phyloP scores from a whole-genome alignment of 2,888 invertebrate species.

The Drosophila mettleri region DNA sequence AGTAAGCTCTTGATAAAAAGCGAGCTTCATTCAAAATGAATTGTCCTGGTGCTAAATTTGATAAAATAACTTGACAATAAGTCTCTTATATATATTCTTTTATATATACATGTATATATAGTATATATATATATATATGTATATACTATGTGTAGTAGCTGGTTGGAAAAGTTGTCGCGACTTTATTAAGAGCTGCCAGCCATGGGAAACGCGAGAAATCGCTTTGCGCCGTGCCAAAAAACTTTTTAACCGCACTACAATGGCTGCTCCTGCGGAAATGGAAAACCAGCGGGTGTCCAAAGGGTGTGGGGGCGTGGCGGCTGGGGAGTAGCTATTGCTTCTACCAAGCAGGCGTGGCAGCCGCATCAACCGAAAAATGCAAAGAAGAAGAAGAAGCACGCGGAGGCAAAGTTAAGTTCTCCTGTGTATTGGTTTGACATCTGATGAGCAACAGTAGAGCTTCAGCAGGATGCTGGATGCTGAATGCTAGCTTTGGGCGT shows the following conservation, averaged over 20 bases:
- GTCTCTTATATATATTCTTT: slow-evolving; percentile 11
- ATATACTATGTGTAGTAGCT: background rate
- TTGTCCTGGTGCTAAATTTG: slow-evolving; percentile 63
- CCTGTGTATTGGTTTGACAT: slow-evolving; percentile 79
- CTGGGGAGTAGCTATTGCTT: background rate
- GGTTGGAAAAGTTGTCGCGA: slow-evolving; percentile 22
- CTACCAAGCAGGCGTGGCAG: slow-evolving; percentile 4
- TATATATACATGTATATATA: background rate
- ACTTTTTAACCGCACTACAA: slow-evolving; percentile 70
- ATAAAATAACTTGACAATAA: slow-evolving; percentile 71
- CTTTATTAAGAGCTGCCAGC: slow-evolving; percentile 55
- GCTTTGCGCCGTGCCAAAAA: slow-evolving; percentile 74
- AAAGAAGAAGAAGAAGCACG: slow-evolving; percentile 1
- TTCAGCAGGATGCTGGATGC: background rate
- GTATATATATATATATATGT: slow-evolving; percentile 3
- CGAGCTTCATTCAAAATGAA: slow-evolving; percentile 43
- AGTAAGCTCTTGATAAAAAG: background rate
- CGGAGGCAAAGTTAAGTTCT: slow-evolving; percentile 69
- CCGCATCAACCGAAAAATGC: background rate
- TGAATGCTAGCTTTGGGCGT: too few species aligned
- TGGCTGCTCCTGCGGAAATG: slow-evolving; percentile 68
- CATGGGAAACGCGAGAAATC: slow-evolving; percentile 68
- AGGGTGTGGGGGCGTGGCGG: background rate
- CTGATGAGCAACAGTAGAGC: slow-evolving; percentile 73
- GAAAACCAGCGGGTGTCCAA: slow-evolving; percentile 52